Evolutionary conservation across 2,797 vertebrate genomes (phyloP).

Genomic region (Megaceryle alcyon): DNA sequence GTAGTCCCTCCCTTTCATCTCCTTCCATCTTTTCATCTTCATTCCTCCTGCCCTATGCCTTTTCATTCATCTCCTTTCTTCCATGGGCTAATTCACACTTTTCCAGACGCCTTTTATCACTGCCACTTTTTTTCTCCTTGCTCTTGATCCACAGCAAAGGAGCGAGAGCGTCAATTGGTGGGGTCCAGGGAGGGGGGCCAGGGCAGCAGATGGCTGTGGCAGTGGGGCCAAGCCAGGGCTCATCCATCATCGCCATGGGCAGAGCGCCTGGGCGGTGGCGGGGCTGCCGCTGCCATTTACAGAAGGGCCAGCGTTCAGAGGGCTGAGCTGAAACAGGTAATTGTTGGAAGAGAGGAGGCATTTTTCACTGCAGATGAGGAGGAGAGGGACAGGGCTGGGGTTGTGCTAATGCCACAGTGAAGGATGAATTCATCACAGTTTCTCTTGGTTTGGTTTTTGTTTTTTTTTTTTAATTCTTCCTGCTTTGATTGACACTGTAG

Average conservation of each 20-base stretch:
- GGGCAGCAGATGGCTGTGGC: not conserved
- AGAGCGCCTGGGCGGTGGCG: not conserved
- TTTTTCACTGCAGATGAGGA: not conserved
- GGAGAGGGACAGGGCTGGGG: not conserved
- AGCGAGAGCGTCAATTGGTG: not conserved
- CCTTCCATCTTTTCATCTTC: too few species aligned
- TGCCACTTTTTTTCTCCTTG: not conserved
- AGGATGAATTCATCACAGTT: slow-evolving; percentile 14
- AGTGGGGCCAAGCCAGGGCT: not conserved
- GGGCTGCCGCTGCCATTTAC: not conserved
- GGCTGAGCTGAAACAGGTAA: not conserved
- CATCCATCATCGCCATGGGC: not conserved
- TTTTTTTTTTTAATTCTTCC: not conserved
- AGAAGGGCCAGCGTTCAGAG: not conserved
- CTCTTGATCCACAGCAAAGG: not conserved
- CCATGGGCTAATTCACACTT: not conserved
- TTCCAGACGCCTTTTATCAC: not conserved
- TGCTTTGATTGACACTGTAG: not conserved
- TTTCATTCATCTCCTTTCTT: not conserved
- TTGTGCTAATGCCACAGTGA: slow-evolving; percentile 14
- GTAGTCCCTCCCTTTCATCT: too few species aligned
- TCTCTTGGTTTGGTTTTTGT: not conserved
- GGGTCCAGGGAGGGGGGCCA: not conserved
- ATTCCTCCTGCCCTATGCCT: not conserved
- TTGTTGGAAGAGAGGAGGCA: not conserved